Evolutionary conservation across 2,797 vertebrate species (phyloP).

Genomic region (Atherinosoma microstoma): DNA sequence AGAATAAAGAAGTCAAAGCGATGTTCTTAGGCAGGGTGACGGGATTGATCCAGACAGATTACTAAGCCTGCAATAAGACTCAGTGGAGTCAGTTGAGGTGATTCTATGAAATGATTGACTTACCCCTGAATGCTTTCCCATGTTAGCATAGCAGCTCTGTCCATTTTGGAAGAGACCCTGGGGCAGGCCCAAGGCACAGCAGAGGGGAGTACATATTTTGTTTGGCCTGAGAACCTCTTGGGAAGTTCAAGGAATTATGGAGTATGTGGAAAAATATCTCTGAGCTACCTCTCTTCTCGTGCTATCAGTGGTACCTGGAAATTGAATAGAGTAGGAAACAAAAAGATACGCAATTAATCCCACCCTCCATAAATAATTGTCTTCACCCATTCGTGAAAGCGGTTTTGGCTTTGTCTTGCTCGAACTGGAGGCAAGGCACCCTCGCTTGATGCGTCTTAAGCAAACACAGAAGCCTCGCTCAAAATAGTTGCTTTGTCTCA

Average conservation of each 20-base stretch:
- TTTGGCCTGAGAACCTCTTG: slow-evolving; percentile 28
- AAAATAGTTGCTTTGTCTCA: slow-evolving; percentile 54
- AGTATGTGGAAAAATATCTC: slow-evolving; percentile 26
- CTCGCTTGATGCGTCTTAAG: slow-evolving; percentile 22
- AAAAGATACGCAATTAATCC: slow-evolving; percentile 1
- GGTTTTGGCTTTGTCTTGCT: not conserved
- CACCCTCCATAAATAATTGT: slow-evolving; percentile 18
- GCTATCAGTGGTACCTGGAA: slow-evolving; percentile 10
- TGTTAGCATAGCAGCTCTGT: slow-evolving; percentile 5
- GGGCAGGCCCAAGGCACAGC: slow-evolving; percentile 28
- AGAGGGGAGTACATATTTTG: slow-evolving; percentile 34
- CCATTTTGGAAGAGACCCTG: slow-evolving; percentile 36
- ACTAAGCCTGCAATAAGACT: slow-evolving; percentile 6
- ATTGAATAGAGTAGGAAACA: slow-evolving; percentile 24
- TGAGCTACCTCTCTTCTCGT: not conserved
- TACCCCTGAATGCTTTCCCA: slow-evolving; percentile 17
- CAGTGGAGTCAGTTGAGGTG: slow-evolving; percentile 6
- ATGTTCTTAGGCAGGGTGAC: not conserved
- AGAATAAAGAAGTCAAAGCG: slow-evolving; percentile 20
- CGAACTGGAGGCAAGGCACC: slow-evolving; percentile 21
- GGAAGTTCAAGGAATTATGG: slow-evolving; percentile 17
- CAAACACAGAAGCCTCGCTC: slow-evolving; percentile 38
- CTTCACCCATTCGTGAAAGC: not conserved
- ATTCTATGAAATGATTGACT: slow-evolving; percentile 29
- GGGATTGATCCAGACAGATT: not conserved